Conservation (phyloP, 2,888 invertebrate species). For the Ophion costatus region DNA sequence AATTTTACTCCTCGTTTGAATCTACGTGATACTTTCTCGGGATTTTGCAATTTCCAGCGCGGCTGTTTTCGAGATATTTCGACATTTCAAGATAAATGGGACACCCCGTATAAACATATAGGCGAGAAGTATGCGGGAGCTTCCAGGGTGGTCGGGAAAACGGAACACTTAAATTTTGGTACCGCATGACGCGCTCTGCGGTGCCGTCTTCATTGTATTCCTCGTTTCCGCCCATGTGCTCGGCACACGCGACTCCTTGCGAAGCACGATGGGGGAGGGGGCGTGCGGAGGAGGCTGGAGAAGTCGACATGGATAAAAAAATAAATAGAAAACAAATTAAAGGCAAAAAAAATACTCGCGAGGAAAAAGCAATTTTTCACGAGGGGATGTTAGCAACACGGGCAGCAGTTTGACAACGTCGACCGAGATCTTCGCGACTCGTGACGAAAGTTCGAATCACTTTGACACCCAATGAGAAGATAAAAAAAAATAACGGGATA, state of each 20-base stretch:
- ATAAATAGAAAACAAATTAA: background rate
- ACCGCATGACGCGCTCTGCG: conserved; percentile 22
- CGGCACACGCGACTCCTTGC: conserved; percentile 68
- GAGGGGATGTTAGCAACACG: background rate
- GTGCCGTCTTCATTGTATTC: conserved; percentile 62
- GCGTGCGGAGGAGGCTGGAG: background rate
- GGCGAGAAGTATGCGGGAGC: conserved; percentile 42
- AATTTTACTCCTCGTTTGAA: no score
- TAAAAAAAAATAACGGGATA: background rate
- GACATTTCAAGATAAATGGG: no score
- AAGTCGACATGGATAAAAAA: conserved; percentile 1
- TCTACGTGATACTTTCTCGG: no score
- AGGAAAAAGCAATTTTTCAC: conserved; percentile 70
- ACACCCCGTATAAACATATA: conserved; percentile 39
- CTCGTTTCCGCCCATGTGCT: conserved; percentile 75
- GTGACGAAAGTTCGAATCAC: conserved; percentile 5
- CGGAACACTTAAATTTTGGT: conserved; percentile 26
- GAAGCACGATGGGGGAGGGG: background rate
- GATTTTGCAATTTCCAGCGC: no score
- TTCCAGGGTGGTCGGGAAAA: conserved; percentile 60
- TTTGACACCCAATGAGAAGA: background rate
- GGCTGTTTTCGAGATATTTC: no score
- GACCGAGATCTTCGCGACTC: conserved; percentile 17
- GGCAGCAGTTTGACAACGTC: conserved; percentile 67
- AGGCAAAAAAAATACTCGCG: conserved; percentile 16